Conservation (phyloP, 2,113 vertebrate species). For the Gorsachius goisagi region DNA sequence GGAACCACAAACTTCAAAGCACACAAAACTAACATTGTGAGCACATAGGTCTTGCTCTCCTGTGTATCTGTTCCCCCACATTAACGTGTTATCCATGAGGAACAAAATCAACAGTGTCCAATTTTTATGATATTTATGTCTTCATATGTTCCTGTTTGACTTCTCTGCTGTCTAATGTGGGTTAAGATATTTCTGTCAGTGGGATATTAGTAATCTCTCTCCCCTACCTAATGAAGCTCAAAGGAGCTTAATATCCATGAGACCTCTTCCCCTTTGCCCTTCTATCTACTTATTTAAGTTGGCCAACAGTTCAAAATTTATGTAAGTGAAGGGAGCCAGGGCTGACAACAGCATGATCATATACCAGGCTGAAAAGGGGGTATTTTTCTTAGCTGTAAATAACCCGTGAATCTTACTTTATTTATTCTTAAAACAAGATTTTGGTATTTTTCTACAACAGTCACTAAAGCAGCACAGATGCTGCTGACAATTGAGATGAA, state of each 20-base stretch:
- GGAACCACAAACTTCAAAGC: neutral
- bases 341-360: neutral
- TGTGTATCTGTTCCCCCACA: neutral
- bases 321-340: neutral
- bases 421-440: neutral
- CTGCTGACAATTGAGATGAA: neutral
- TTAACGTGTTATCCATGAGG: neutral
- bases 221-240: neutral
- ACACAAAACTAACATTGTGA: neutral
- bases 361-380: neutral
- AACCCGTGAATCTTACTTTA: neutral
- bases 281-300: neutral
- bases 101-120: neutral
- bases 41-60: neutral
- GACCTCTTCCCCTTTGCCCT: neutral
- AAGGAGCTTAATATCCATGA: neutral
- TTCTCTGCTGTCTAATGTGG: neutral
- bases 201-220: neutral
- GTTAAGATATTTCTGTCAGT: neutral
- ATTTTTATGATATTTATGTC: neutral
- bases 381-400: neutral
- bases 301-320: neutral
- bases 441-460: neutral
- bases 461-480: neutral
- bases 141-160: neutral